A percentile compares a stretch with the other conserved stretches of the same genome.
Conservation (phyloP, 2,797 vertebrate species). For the Enteromius unitaeniatus region DNA sequence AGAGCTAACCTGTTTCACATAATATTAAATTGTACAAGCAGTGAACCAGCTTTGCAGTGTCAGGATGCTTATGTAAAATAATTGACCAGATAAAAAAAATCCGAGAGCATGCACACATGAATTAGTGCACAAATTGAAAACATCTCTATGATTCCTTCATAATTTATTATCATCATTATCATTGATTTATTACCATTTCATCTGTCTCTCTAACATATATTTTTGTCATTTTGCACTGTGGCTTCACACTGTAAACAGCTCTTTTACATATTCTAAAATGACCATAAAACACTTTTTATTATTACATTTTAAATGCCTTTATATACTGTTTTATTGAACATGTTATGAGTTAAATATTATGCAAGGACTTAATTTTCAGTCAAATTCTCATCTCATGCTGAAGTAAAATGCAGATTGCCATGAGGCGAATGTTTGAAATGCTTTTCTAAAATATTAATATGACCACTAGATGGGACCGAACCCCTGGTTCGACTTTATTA, state of each 20-base stretch:
- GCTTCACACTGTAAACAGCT: background rate
- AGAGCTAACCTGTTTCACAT: slow-evolving; percentile 1
- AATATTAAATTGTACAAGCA: background rate
- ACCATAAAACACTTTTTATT: background rate
- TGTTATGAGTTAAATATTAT: background rate
- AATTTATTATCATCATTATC: too few species aligned
- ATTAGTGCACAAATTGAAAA: background rate
- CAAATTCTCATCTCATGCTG: background rate
- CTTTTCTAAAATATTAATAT: background rate
- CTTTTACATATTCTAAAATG: background rate
- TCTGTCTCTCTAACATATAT: background rate
- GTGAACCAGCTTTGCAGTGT: background rate
- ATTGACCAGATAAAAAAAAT: background rate
- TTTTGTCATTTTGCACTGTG: background rate
- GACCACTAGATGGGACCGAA: slow-evolving; percentile 26
- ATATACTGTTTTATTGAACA: background rate
- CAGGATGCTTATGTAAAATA: background rate
- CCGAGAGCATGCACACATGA: background rate
- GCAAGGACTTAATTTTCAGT: background rate
- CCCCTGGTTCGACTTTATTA: background rate
- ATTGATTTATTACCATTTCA: too few species aligned
- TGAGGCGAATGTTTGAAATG: background rate
- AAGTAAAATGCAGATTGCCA: background rate
- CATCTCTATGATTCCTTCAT: background rate
- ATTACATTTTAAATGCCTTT: background rate